These are phyloP conservation scores for Steinernema carpocapsae DNA, from an alignment of 2,888 invertebrate genomes.

Conservation along the genomic window DNA sequence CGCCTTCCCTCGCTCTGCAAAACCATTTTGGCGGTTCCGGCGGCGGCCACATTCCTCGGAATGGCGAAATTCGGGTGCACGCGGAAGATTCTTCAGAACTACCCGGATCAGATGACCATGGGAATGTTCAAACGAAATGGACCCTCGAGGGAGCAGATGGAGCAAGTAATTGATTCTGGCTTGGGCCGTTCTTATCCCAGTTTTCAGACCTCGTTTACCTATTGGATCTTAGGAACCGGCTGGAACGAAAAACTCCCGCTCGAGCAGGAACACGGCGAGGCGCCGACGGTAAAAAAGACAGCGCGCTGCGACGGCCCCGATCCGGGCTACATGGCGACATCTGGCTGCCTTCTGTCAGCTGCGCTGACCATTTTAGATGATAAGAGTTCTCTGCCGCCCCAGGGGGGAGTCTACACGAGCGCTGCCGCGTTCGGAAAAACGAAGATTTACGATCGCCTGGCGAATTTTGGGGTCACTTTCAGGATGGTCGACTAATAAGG, in stretches of 20 bases:
- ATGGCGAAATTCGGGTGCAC: conserved; percentile 76
- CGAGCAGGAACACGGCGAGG: conserved; percentile 70
- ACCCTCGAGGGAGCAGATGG: conserved; percentile 71
- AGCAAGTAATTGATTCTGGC: conserved; percentile 45
- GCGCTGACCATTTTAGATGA: conserved; percentile 81
- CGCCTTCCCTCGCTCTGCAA: conserved; percentile 74
- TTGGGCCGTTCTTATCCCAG: not conserved
- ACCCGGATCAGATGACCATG: conserved; percentile 78
- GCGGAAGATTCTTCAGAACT: conserved; percentile 76
- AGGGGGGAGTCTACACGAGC: conserved; percentile 86
- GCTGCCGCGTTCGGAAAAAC: conserved; percentile 82
- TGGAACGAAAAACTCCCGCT: conserved; percentile 76
- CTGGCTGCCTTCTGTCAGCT: conserved; percentile 77
- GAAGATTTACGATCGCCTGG: conserved; percentile 78
- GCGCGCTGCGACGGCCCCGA: conserved; percentile 76
- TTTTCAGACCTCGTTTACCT: conserved; percentile 73
- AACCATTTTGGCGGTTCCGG: conserved; percentile 72
- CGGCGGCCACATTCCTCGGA: conserved; percentile 73
- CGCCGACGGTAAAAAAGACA: conserved; percentile 74
- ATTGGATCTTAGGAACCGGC: conserved; percentile 80
- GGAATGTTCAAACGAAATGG: conserved; percentile 75
- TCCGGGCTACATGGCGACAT: conserved; percentile 71
- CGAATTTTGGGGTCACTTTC: conserved; percentile 75
- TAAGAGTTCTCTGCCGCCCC: conserved; percentile 78
- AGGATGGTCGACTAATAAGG: conserved; percentile 50